Conservation (phyloP, 2,888 invertebrate species). For the Hypselothyrea guttata region DNA sequence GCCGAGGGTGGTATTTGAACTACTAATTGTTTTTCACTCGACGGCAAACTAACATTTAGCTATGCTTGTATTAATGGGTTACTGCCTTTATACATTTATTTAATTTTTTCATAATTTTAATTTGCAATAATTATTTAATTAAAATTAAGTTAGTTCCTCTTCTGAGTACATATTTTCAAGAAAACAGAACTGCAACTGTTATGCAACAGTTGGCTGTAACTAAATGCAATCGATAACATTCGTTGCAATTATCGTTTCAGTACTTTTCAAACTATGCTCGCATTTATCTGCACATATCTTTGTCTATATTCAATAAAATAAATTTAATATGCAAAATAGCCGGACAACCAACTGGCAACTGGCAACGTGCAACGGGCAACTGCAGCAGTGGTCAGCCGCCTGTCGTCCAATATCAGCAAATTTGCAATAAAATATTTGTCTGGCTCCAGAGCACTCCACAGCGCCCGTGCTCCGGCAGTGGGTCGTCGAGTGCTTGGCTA, state of each 20-base stretch:
- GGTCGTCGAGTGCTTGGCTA: constrained; percentile 51
- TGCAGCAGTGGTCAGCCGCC: constrained; percentile 46
- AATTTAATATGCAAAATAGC: constrained; percentile 74
- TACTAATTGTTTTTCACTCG: no score
- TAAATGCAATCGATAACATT: constrained; percentile 10
- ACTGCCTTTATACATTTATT: no score
- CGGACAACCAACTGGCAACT: constrained; percentile 15
- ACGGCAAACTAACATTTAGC: no score
- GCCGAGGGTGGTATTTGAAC: no score
- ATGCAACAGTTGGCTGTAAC: no score
- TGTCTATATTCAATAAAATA: constrained; percentile 72
- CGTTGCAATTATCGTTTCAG: constrained; percentile 11
- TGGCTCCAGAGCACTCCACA: constrained; percentile 33
- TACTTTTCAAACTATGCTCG: constrained; percentile 44
- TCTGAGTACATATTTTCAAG: no score
- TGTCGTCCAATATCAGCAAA: constrained; percentile 73
- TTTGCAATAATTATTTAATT: no score
- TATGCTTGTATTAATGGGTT: no score
- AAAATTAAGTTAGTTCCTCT: no score
- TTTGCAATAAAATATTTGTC: constrained; percentile 77
- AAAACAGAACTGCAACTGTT: no score
- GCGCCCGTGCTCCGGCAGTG: constrained; percentile 22
- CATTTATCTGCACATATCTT: constrained; percentile 51
- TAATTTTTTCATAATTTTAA: no score
- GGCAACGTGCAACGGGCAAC: constrained; percentile 41